Conservation (phyloP, 1,140 invertebrate genomes). For the Coboldia fuscipes region DNA sequence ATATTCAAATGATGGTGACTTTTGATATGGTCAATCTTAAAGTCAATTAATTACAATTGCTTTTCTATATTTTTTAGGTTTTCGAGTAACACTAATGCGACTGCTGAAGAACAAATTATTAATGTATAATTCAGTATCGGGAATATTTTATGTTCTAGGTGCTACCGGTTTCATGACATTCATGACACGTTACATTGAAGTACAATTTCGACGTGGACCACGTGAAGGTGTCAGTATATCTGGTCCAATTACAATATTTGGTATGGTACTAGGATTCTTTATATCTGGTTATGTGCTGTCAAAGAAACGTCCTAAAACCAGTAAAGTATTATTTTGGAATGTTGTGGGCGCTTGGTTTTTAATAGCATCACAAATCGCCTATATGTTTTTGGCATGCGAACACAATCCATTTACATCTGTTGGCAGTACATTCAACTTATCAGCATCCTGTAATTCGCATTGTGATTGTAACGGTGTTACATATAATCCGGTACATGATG, state of each 20-base stretch:
- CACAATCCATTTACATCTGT: slow-evolving; percentile 8
- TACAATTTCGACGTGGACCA: slow-evolving; percentile 38
- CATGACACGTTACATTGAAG: slow-evolving; percentile 47
- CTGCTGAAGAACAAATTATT: slow-evolving; percentile 34
- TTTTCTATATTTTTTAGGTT: slow-evolving; percentile 21
- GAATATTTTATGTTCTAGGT: slow-evolving; percentile 37
- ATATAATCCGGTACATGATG: slow-evolving; percentile 34
- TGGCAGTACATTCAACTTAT: slow-evolving; percentile 25
- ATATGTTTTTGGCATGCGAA: slow-evolving; percentile 35
- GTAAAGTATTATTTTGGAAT: slow-evolving; percentile 37
- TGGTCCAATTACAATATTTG: slow-evolving; percentile 31
- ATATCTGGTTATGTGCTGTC: slow-evolving; percentile 35
- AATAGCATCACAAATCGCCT: slow-evolving; percentile 24
- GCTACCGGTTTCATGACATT: slow-evolving; percentile 44
- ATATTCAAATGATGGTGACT: too few relatives aligned
- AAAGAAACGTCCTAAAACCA: slow-evolving; percentile 33
- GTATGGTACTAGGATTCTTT: slow-evolving; percentile 37
- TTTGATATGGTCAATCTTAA: too few relatives aligned
- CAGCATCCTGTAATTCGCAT: slow-evolving; percentile 25
- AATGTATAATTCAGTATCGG: slow-evolving; percentile 31
- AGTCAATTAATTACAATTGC: too few relatives aligned
- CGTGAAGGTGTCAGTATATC: slow-evolving; percentile 36
- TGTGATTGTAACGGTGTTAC: slow-evolving; percentile 29
- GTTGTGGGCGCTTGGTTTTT: slow-evolving; percentile 32
- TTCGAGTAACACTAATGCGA: slow-evolving; percentile 29